These are phyloP conservation scores for Arizona elegans DNA, from an alignment of 2,113 vertebrate genomes.

Conservation along the genomic window DNA sequence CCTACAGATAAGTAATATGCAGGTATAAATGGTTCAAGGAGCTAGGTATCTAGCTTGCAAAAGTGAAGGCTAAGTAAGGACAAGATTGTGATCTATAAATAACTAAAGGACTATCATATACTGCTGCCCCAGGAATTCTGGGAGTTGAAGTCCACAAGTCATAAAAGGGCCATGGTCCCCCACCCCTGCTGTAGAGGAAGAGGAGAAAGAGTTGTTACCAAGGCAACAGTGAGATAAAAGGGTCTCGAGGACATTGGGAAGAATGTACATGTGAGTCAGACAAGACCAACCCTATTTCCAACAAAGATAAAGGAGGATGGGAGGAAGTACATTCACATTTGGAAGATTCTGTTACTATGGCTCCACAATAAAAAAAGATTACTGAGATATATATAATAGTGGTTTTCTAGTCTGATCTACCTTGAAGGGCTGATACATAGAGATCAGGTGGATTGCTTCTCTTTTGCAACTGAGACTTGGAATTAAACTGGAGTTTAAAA, in stretches of 20 bases:
- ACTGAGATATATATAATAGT: neutral
- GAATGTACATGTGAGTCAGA: neutral
- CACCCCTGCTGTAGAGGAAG: neutral
- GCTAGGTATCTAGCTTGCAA: neutral
- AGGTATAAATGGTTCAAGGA: neutral
- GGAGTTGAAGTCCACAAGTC: neutral
- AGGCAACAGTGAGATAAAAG: neutral
- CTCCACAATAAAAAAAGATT: neutral
- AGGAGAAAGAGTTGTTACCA: neutral
- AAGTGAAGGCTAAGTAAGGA: neutral
- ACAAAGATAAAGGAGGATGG: neutral
- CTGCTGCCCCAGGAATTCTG: neutral
- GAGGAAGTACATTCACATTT: neutral
- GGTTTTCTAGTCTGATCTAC: neutral
- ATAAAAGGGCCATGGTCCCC: neutral
- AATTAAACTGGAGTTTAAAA: neutral
- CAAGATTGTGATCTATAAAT: neutral
- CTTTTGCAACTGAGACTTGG: neutral
- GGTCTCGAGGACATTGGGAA: neutral
- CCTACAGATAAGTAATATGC: neutral
- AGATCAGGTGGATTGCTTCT: neutral
- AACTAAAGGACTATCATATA: neutral
- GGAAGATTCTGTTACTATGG: neutral
- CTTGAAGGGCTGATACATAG: neutral
- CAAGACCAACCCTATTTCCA: neutral